phyloP scores from a whole-genome alignment of 2,113 vertebrate species.

The Eulemur macaco region DNA sequence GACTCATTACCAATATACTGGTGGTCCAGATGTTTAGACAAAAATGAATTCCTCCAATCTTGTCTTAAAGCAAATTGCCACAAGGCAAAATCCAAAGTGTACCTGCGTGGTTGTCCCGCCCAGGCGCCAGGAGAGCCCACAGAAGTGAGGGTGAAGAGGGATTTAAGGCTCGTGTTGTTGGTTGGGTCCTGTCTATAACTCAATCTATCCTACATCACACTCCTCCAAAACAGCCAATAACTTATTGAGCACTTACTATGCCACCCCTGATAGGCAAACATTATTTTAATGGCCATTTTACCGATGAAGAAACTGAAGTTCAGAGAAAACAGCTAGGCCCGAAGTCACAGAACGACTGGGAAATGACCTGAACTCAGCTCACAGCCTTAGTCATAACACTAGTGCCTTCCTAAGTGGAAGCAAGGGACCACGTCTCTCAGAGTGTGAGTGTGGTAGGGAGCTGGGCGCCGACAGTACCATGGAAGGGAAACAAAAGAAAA shows the following conservation, averaged over 20 bases:
- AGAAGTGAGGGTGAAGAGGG: not conserved
- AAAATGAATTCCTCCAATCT: not conserved
- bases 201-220: accelerated
- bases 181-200: not conserved
- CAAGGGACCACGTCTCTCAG: not conserved
- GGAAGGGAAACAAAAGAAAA: not conserved
- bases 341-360: not conserved
- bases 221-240: not conserved
- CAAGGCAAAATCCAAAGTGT: not conserved
- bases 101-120: accelerated
- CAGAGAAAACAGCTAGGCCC: not conserved
- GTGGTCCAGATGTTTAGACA: not conserved
- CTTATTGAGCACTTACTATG: accelerated
- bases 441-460: not conserved
- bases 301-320: not conserved
- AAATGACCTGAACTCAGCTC: not conserved
- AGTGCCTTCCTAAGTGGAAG: not conserved
- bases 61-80: not conserved
- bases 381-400: not conserved
- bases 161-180: not conserved
- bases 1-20: not conserved
- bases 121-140: accelerated
- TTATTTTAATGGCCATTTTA: not conserved
- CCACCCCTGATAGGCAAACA: not conserved
- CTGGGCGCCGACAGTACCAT: accelerated